phyloP scores from a whole-genome alignment of 2,113 vertebrate species.

The Condylura cristata region DNA sequence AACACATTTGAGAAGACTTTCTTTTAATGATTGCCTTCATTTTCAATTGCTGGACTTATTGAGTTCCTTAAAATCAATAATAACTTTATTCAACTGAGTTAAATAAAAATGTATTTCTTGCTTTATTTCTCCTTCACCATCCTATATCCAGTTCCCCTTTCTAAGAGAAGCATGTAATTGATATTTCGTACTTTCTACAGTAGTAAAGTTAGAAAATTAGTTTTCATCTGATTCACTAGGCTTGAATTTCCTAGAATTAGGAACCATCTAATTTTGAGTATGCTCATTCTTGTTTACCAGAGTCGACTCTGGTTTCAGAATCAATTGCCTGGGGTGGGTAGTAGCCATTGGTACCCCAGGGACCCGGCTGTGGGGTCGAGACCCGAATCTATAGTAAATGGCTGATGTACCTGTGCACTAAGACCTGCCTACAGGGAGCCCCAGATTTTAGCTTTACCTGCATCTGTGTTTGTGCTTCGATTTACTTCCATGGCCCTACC shows the following conservation, averaged over 20 bases:
- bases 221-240: not conserved
- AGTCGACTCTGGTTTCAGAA: not conserved
- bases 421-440: too few relatives aligned
- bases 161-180: too few relatives aligned
- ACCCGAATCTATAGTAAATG: not conserved
- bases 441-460: not conserved
- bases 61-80: too few relatives aligned
- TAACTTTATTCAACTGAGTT: too few relatives aligned
- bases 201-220: not conserved
- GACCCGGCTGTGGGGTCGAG: fast-evolving
- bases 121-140: too few relatives aligned
- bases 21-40: too few relatives aligned
- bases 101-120: too few relatives aligned
- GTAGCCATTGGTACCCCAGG: not conserved
- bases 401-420: not conserved
- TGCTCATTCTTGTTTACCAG: not conserved
- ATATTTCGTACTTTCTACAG: not conserved
- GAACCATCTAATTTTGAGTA: not conserved
- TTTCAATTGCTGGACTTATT: too few relatives aligned
- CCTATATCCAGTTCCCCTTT: too few relatives aligned
- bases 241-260: slow-evolving; percentile 37
- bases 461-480: too few relatives aligned
- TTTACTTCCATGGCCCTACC: not conserved
- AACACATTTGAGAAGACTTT: too few relatives aligned
- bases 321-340: not conserved